Evolutionary conservation across 2,113 vertebrate species (phyloP), one percentile per base, ranked within the genome.

Genomic region (Zootoca vivipara): DNA sequence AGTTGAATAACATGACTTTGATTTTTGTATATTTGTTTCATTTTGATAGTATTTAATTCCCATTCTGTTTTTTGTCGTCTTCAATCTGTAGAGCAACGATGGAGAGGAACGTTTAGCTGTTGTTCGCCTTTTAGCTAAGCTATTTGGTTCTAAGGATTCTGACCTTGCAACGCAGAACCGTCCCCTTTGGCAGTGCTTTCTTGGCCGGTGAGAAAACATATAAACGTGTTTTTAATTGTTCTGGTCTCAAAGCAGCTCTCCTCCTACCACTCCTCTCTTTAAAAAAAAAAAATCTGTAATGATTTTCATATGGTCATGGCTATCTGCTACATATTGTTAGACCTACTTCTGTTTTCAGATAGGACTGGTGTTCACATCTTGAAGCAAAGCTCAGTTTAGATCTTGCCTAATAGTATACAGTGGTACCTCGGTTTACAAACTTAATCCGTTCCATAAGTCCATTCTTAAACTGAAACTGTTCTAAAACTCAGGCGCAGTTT

Each of bases 81-180:
- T 94, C 85, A 69, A 28, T 90, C 87, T 85, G 56, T 93, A 99
- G 99, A 99, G 99, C 95, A 99, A 99, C 87, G 98, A 99, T 90
- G 99, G 98, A 78, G 99, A 99, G 96, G 99, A 99, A 89, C 98
- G 99, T 78, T 96, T 99, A 89, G 99, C 99, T 93, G 99, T 99
- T 85, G 99, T 99, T 87, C 97, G 98, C 79, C 97, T 99, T 94
- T 93, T 99, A 75, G 98, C 99, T 24, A 99, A 99, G 96, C 96
- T 99, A 86, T 99, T 99, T 95, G 99, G 99, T 42, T 99, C 98
- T 93, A 99, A 98, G 97, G 99, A 99, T 97, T 99, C 99, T 2
- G 99, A 99, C 93, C 97, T 99, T 88, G 99, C 99, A 83, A 99
- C 98, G 1, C 99, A 99, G 91, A 99, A 99, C 95, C 97, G 98